These are phyloP conservation scores for Drosophila pallidifrons DNA, from an alignment of 1,140 invertebrate species.

Conservation along the genomic window DNA sequence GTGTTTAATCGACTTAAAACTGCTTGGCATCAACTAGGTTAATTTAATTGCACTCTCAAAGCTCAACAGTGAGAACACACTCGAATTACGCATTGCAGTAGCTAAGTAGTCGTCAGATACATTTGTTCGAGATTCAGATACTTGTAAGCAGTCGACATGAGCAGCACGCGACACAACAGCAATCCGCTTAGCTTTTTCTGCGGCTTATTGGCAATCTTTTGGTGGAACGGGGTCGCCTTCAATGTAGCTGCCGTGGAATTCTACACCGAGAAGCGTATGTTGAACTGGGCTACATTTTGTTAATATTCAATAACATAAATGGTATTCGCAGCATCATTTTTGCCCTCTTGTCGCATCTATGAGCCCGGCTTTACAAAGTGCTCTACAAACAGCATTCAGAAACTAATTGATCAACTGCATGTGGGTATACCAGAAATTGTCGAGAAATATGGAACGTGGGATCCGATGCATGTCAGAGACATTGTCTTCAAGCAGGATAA, in stretches of 20 bases:
- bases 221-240: slow-evolving; percentile 33
- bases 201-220: slow-evolving; percentile 49
- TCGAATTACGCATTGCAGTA: not conserved
- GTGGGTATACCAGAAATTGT: slow-evolving; percentile 80
- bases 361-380: slow-evolving; percentile 88
- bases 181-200: slow-evolving; percentile 24
- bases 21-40: slow-evolving; percentile 33
- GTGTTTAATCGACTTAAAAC: slow-evolving; percentile 7
- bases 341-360: slow-evolving; percentile 87
- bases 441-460: slow-evolving; percentile 63
- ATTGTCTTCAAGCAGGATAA: slow-evolving; percentile 78
- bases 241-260: slow-evolving; percentile 49
- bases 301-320: not conserved
- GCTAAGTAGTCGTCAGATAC: slow-evolving; percentile 17
- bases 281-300: not conserved
- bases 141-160: slow-evolving; percentile 45
- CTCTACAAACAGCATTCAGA: slow-evolving; percentile 87
- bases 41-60: slow-evolving; percentile 32
- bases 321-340: slow-evolving; percentile 86
- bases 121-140: slow-evolving; percentile 19
- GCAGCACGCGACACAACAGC: slow-evolving; percentile 29
- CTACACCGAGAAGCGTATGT: slow-evolving; percentile 74
- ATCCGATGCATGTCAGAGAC: slow-evolving; percentile 69
- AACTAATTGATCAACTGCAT: slow-evolving; percentile 87
- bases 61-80: slow-evolving; percentile 26